Percentiles rank a stretch among this genome's conserved stretches.
These are phyloP conservation scores for Pammene aurita DNA, from an alignment of 2,888 invertebrate genomes.

Conservation along the genomic window DNA sequence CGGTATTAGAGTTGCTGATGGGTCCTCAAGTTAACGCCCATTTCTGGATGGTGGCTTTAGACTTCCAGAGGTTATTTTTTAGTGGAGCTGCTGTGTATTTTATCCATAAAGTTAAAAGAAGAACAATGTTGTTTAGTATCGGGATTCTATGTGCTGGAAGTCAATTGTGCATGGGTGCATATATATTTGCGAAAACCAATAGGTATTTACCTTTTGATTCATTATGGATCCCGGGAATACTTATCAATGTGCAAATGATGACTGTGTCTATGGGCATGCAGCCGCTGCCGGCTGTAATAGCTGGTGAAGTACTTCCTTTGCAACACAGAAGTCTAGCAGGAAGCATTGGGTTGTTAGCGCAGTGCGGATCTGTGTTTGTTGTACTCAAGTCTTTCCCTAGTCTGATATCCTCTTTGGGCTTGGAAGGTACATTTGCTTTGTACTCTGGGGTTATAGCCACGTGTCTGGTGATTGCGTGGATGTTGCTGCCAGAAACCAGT, in stretches of 20 bases:
- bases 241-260: constrained; percentile 81
- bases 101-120: constrained; percentile 83
- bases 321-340: constrained; percentile 84
- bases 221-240: constrained; percentile 73
- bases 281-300: constrained; percentile 87
- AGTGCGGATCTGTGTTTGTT: constrained; percentile 83
- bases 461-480: constrained; percentile 79
- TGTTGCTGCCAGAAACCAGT: constrained; percentile 85
- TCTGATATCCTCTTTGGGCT: constrained; percentile 76
- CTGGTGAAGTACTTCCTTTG: constrained; percentile 86
- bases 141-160: constrained; percentile 81
- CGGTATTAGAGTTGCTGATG: constrained; percentile 81
- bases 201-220: constrained; percentile 57
- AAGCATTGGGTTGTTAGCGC: constrained; percentile 82
- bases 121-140: constrained; percentile 83
- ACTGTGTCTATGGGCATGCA: constrained; percentile 83
- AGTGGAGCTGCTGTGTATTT: constrained; percentile 84
- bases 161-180: constrained; percentile 78
- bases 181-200: constrained; percentile 61
- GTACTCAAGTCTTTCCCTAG: constrained; percentile 84
- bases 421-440: constrained; percentile 82
- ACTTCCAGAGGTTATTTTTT: constrained; percentile 82
- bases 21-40: constrained; percentile 83
- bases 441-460: constrained; percentile 81
- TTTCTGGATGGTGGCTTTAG: constrained; percentile 86